A percentile compares a stretch with the other conserved stretches of the same genome.
Evolutionary conservation across 2,888 invertebrate genomes (phyloP).

Genomic region (Polyommatus iphigenia): DNA sequence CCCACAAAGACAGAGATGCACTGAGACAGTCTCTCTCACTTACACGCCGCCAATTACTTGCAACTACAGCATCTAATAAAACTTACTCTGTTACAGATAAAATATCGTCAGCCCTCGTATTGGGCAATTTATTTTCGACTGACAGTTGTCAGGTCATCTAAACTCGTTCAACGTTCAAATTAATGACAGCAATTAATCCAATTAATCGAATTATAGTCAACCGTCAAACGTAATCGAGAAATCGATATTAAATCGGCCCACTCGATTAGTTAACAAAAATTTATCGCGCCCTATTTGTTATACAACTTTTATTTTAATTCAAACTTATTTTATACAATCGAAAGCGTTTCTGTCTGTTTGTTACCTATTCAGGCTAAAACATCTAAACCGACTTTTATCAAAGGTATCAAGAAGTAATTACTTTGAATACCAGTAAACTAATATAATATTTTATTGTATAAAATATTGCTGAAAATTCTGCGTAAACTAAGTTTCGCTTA

Average conservation of each 20-base stretch:
- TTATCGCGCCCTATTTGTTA: slow-evolving; percentile 4
- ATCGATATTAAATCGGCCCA: slow-evolving; percentile 17
- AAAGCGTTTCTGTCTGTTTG: not conserved
- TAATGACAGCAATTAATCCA: slow-evolving; percentile 13
- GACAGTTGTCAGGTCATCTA: not conserved
- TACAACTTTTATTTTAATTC: not conserved
- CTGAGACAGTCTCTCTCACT: not conserved
- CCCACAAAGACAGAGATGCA: not conserved
- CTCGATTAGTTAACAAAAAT: not conserved
- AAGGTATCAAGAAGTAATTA: too few species aligned
- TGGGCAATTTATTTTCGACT: not conserved
- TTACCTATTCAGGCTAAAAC: too few species aligned
- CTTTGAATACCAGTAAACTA: too few species aligned
- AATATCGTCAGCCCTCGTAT: not conserved
- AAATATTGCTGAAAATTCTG: too few species aligned
- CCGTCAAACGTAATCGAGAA: slow-evolving; percentile 23
- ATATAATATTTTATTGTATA: too few species aligned
- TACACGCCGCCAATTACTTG: too few species aligned
- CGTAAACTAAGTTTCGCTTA: too few species aligned
- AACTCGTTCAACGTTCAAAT: slow-evolving; percentile 14
- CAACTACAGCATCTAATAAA: not conserved
- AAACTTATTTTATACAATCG: not conserved
- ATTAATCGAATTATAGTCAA: slow-evolving; percentile 16
- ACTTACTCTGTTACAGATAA: not conserved
- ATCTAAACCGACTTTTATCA: not conserved